Conservation (phyloP, 2,888 invertebrate genomes). For the Epirrita christyi region DNA sequence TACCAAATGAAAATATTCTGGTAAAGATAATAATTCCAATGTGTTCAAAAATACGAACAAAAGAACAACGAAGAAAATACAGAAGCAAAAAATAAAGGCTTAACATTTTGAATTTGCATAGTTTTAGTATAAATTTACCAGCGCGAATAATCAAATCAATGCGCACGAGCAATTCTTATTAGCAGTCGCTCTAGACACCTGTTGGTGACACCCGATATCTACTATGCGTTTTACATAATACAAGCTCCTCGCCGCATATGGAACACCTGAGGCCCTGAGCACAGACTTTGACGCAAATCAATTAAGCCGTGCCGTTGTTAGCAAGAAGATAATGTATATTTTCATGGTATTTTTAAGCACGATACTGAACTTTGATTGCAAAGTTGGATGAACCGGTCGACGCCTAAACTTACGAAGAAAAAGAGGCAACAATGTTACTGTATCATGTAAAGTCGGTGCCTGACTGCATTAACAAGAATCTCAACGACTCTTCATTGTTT, state of each 20-base stretch:
- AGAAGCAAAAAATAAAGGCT: slow-evolving; percentile 14
- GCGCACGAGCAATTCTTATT: slow-evolving; percentile 58
- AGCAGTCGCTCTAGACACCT: slow-evolving; percentile 61
- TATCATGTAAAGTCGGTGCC: slow-evolving; percentile 20
- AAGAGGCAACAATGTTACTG: slow-evolving; percentile 10
- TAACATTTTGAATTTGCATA: slow-evolving; percentile 12
- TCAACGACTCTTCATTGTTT: slow-evolving; percentile 21
- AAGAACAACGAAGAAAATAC: background rate
- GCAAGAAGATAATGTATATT: slow-evolving; percentile 20
- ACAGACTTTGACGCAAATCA: slow-evolving; percentile 36
- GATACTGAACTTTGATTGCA: background rate
- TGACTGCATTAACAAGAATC: slow-evolving; percentile 22
- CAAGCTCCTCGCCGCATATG: slow-evolving; percentile 51
- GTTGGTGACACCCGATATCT: slow-evolving; percentile 59
- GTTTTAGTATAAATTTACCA: slow-evolving; percentile 2
- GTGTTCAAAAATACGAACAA: background rate
- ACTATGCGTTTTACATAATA: slow-evolving; percentile 68
- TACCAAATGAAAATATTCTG: too few species aligned
- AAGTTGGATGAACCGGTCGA: slow-evolving; percentile 3
- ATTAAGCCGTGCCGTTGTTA: slow-evolving; percentile 20
- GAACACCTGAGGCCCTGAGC: slow-evolving; percentile 49
- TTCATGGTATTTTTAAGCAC: slow-evolving; percentile 1
- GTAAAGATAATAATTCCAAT: too few species aligned
- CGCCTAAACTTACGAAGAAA: slow-evolving; percentile 4
- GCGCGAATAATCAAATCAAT: slow-evolving; percentile 42